Evolutionary conservation across 2,113 vertebrate genomes (phyloP).

Genomic region (Hyaena hyaena): DNA sequence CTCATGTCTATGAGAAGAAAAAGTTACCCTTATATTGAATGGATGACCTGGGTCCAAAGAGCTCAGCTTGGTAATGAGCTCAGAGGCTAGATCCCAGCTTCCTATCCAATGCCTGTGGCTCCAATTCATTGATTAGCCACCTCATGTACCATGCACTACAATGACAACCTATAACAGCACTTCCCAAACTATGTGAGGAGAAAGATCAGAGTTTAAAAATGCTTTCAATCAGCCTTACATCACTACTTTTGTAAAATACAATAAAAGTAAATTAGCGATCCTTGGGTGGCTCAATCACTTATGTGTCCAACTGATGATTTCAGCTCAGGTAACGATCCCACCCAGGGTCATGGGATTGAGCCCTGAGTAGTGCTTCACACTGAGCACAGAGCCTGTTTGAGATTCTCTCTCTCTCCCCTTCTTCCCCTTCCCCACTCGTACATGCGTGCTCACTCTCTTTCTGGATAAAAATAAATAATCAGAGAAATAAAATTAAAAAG

Average conservation of each 20-base stretch:
- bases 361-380: too few relatives aligned
- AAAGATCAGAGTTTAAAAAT: not conserved
- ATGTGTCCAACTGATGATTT: too few relatives aligned
- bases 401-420: too few relatives aligned
- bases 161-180: not conserved
- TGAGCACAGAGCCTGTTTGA: too few relatives aligned
- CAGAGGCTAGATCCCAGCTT: not conserved
- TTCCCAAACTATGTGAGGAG: not conserved
- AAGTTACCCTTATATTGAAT: not conserved
- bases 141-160: not conserved
- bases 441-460: too few relatives aligned
- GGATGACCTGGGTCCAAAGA: not conserved
- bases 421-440: too few relatives aligned
- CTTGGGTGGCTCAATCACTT: too few relatives aligned
- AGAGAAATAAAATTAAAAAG: constrained; percentile 2
- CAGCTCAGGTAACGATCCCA: too few relatives aligned
- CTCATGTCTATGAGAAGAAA: not conserved
- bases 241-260: not conserved
- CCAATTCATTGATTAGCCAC: not conserved
- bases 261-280: not conserved
- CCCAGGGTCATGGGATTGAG: too few relatives aligned
- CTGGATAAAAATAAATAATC: not conserved
- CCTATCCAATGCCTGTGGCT: not conserved
- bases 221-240: not conserved
- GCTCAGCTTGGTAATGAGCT: not conserved